Evolutionary conservation across 2,888 invertebrate species (phyloP), one percentile per base, ranked within the genome.

Genomic region (Dysmachus trigonus): DNA sequence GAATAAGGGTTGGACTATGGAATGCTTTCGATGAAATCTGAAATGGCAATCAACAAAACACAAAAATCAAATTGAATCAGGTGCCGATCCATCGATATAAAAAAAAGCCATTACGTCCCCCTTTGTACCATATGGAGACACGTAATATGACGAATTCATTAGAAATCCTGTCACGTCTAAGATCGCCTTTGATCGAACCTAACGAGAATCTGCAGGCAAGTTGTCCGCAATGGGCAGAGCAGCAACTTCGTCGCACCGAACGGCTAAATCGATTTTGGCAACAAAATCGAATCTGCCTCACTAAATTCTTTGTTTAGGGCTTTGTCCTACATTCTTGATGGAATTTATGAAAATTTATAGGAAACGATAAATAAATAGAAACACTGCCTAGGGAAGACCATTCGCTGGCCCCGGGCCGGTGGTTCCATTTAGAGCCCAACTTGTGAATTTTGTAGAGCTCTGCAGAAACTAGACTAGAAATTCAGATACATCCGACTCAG

Each of bases 11-110:
- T 27, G 62, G 27, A 62, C 62, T 53, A 10, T 22, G 27, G 62
- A 8, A 13, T 62, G 22, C 27, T 27, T 27, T 62, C 47, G 18
- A n/a, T n/a, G 13, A 6, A 47, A 47, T 47, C 47, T 62, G 62
- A 18, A 62, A 82, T 71, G 31, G 62, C 38, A 83, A 83, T 83
- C 35, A 83, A 83, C n/a, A 72, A n/a, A 35, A 72, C 30, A 72
- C 51, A 62, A 81, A 72, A 72, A 83, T 83, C 31, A 76, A 74
- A 74, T 85, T 74, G 74, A 85, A 74, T 85, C 85, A 85, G 85
- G 76, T 85, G 85, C 51, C 85, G 74, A 85, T 85, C 74, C 85
- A 22, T 76, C 76, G 73, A n/a, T 18, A 83, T 35, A 53, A 31
- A 83, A 81, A 47, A 41, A n/a, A 72, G 4, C 38, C 27, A 83